These are phyloP conservation scores for Scleropages formosus DNA, from an alignment of 2,797 vertebrate genomes.

Conservation along the genomic window DNA sequence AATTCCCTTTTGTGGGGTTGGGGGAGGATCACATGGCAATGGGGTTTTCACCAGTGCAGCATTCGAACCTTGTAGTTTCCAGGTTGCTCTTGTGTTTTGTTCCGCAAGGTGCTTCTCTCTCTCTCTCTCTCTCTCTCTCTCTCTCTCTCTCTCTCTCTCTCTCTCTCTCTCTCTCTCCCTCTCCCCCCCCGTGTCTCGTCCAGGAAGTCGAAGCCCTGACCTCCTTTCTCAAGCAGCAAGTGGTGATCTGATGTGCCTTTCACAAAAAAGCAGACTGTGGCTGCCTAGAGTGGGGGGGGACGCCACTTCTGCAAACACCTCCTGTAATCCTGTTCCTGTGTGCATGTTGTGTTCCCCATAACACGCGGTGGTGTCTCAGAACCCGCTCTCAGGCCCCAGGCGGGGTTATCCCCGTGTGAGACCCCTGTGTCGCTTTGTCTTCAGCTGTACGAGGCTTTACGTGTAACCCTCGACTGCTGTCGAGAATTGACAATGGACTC, in stretches of 20 bases:
- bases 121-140: neutral
- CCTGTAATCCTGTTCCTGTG: neutral
- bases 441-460: neutral
- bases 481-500: no score
- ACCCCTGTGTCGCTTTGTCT: neutral
- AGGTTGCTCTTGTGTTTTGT: constrained; percentile 41
- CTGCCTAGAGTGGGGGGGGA: neutral
- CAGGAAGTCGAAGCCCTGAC: constrained; percentile 58
- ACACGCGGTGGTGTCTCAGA: neutral
- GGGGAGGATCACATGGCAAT: constrained; percentile 26
- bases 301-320: neutral
- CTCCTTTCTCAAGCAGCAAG: constrained; percentile 56
- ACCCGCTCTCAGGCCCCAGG: neutral
- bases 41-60: constrained; percentile 41
- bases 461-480: neutral
- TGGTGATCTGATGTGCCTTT: constrained; percentile 7
- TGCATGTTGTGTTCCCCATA: neutral
- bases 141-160: constrained; percentile 38
- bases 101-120: constrained; percentile 44
- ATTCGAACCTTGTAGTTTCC: constrained; percentile 46
- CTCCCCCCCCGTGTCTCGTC: no score
- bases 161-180: neutral
- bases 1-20: constrained; percentile 33
- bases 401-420: neutral
- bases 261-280: neutral